Evolutionary conservation across 2,888 invertebrate genomes (phyloP), one percentile per base, ranked within the genome.

Genomic region (Celastrina argiolus): DNA sequence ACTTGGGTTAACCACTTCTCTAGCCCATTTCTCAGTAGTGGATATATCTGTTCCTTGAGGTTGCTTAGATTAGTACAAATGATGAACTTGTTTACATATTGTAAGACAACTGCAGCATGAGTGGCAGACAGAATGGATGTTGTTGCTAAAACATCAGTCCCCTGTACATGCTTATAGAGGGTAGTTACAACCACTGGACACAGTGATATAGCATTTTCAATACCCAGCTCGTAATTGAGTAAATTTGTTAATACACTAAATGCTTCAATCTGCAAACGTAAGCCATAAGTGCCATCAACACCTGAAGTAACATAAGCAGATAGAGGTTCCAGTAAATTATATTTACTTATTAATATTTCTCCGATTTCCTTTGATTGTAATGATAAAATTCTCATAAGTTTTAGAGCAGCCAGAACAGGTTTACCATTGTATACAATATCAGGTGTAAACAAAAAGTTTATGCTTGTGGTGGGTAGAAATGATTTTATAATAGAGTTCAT

Each of bases 401-500:
- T 96, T 18, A 97, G 78, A 8, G 96, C 96, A 64, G 93, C 89
- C 65, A 94, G 81, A 69, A 96, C 85, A 2, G 97, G 96, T 72
- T 93, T 92, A 5, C 94, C 94, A 79, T 82, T 84, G 66, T 96
- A 94, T 65, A 87, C 91, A 77, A 80, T 88, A 69, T 78, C 77
- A 42, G 91, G 86, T 70, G 81, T 78, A 75, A 89, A 88, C 12
- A 79, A 75, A 74, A 87, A 84, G 70, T 87, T 85, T 1, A 87
- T 75, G 64, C 81, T 76, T 63, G 81, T 80, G 26, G 69, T 71
- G 28, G 94, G 94, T 12, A 94, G 72, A 81, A 95, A 96, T 76
- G 93, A 81, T 14, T 78, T 81, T 16, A 94, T 79, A 18, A 96
- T 88, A 16, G 86, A 84, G 1, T 93, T 85, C 71, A 98, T 85